A percentile compares a stretch with the other conserved stretches of the same genome.
These are phyloP conservation scores for Galago senegalensis DNA, from an alignment of 2,797 vertebrate species.

Conservation along the genomic window DNA sequence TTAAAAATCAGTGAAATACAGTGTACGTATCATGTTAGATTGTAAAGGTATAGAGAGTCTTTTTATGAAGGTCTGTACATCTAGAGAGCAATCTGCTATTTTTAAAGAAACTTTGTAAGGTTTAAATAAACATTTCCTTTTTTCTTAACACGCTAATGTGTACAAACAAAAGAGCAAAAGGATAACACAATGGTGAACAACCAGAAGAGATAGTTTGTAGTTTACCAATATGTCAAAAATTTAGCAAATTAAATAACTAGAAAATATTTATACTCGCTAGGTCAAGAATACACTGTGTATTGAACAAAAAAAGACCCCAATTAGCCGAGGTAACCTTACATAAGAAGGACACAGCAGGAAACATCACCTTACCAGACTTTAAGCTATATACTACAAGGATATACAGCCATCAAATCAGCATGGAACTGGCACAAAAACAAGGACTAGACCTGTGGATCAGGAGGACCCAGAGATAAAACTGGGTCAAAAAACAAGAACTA, in stretches of 20 bases:
- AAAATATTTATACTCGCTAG: conserved; percentile 32
- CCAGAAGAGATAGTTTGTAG: conserved; percentile 40
- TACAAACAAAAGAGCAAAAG: conserved; percentile 34
- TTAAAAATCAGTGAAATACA: conserved; percentile 2
- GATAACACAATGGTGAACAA: not conserved
- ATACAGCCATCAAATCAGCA: no score
- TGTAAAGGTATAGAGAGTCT: not conserved
- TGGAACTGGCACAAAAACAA: no score
- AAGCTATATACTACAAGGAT: no score
- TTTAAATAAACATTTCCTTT: conserved; percentile 53
- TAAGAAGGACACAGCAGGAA: no score
- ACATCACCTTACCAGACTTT: no score
- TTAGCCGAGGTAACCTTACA: no score
- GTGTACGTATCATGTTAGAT: not conserved
- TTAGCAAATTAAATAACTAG: conserved; percentile 45
- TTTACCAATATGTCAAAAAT: not conserved
- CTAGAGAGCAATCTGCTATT: not conserved
- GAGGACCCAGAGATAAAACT: no score
- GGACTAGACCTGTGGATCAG: no score
- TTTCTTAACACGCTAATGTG: not conserved
- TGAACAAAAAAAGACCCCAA: no score
- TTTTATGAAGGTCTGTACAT: not conserved
- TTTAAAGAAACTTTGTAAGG: conserved; percentile 18
- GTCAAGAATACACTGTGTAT: not conserved
- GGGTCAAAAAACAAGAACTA: no score